Conservation (phyloP, 1,140 invertebrate genomes). For the Araneus ventricosus region DNA sequence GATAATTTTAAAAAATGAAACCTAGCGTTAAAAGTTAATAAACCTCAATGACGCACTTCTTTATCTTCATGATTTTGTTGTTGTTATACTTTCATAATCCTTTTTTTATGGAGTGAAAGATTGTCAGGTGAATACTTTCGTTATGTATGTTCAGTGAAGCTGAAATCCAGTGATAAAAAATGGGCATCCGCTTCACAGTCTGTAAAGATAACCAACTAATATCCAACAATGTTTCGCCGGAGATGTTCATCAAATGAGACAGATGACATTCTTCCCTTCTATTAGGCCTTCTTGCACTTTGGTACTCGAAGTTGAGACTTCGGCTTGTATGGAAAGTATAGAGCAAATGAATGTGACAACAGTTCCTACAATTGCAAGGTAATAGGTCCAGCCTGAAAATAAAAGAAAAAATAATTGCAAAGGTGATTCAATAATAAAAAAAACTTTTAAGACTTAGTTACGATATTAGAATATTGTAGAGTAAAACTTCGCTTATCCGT, state of each 20-base stretch:
- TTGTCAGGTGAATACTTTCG: background rate
- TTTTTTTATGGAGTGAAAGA: background rate
- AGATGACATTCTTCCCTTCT: conserved; percentile 85
- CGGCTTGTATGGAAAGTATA: conserved; percentile 84
- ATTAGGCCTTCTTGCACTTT: conserved; percentile 86
- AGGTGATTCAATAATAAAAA: conserved; percentile 59
- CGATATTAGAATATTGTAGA: too few relatives aligned
- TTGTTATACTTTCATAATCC: background rate
- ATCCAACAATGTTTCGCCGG: background rate
- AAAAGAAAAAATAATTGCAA: background rate
- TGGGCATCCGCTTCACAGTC: background rate
- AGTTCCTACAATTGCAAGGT: conserved; percentile 83
- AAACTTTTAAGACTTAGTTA: too few relatives aligned
- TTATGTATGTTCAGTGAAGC: background rate
- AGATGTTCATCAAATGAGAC: conserved; percentile 81
- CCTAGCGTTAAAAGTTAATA: background rate
- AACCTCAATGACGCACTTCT: background rate
- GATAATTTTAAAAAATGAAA: background rate
- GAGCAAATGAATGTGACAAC: conserved; percentile 84
- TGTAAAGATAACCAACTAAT: too few relatives aligned
- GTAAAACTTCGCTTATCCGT: too few relatives aligned
- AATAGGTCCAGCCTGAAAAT: conserved; percentile 84
- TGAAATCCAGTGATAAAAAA: background rate
- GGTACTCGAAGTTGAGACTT: conserved; percentile 85
- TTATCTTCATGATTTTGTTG: background rate